Evolutionary conservation across 2,888 invertebrate genomes (phyloP).

Genomic region (Dasysyrphus albostriatus): DNA sequence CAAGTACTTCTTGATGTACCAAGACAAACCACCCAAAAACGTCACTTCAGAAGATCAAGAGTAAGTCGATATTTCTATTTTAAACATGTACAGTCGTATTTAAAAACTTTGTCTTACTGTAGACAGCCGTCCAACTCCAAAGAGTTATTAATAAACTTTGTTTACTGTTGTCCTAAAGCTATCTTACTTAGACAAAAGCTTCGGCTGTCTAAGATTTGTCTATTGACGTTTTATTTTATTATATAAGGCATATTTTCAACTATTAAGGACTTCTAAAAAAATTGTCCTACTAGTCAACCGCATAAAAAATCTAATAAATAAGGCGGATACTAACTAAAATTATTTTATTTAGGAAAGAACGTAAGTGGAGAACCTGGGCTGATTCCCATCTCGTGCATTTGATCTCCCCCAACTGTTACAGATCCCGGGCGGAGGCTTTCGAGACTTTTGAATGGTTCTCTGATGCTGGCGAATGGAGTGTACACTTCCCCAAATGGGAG

Average conservation of each 20-base stretch:
- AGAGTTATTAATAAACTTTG: too few relatives aligned
- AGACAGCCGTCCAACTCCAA: too few relatives aligned
- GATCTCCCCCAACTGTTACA: slow-evolving; percentile 98
- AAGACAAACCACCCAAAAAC: slow-evolving; percentile 85
- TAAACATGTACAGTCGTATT: not conserved
- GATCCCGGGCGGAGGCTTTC: slow-evolving; percentile 92
- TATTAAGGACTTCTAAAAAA: too few relatives aligned
- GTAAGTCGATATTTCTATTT: slow-evolving; percentile 83
- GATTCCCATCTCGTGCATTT: slow-evolving; percentile 96
- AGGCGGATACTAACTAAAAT: too few relatives aligned
- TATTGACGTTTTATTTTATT: too few relatives aligned
- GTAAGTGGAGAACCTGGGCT: slow-evolving; percentile 98
- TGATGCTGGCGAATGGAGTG: slow-evolving; percentile 95
- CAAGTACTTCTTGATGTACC: slow-evolving; percentile 94
- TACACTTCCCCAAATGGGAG: slow-evolving; percentile 94
- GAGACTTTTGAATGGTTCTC: slow-evolving; percentile 98
- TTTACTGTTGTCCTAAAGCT: too few relatives aligned
- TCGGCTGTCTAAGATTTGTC: too few relatives aligned
- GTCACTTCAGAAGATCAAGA: slow-evolving; percentile 85
- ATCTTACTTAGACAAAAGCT: too few relatives aligned
- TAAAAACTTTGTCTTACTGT: too few relatives aligned
- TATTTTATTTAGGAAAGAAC: slow-evolving; percentile 89
- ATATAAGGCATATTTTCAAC: too few relatives aligned
- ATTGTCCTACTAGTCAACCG: too few relatives aligned
- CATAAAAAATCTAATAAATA: too few relatives aligned